Base-by-base conservation (phyloP, 2,888 invertebrate genomes). In the Xestobium rufovillosum region DNA sequence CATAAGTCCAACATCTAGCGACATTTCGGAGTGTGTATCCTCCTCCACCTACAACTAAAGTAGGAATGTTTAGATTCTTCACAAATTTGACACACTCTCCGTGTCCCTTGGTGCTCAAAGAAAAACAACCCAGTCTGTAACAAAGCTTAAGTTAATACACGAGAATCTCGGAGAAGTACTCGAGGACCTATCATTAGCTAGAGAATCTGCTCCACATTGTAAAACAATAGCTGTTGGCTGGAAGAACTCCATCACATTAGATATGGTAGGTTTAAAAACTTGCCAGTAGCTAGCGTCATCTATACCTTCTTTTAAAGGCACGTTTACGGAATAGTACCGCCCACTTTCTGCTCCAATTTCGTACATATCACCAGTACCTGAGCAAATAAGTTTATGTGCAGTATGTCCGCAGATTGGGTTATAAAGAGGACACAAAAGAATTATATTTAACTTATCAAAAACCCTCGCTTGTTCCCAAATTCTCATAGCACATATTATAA, bases 61-160 rank as follows among this genome's bases (percentile, higher is more conserved):
- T 79, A 0, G 98, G 98, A 3, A 97, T 78, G 58, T 90, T 89
- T 10, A 95, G 69, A 42, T 83, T 86, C 63, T 90, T 86, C 0
- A 99, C 94, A 60, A 92, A 95, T 61, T 89, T 84, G 0, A 99
- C 98, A 62, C 98, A 99, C 55, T 97, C 96, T 0, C 96, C 96
- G 55, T 97, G 96, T 0, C 96, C 96, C 50, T 86, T 83, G 0
- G 92, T 92, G 41, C 88, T 90, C 14, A 99, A 69, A 15, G 92
- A 92, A 67, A 99, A 99, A 61, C 96, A 96, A 0, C 98, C 98
- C 0, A 99, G 73, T 25, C 86, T 66, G 25, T 8, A 41, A 39
- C 14, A 4, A 26, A 40, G 32, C 28, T 10, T 30, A 31, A 39
- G 14, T 36, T 4, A 23, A 30, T 14, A 16, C 6, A 8, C n/a